Base-by-base conservation (phyloP, 2,888 invertebrate species). In the Acrobasis repandana region DNA sequence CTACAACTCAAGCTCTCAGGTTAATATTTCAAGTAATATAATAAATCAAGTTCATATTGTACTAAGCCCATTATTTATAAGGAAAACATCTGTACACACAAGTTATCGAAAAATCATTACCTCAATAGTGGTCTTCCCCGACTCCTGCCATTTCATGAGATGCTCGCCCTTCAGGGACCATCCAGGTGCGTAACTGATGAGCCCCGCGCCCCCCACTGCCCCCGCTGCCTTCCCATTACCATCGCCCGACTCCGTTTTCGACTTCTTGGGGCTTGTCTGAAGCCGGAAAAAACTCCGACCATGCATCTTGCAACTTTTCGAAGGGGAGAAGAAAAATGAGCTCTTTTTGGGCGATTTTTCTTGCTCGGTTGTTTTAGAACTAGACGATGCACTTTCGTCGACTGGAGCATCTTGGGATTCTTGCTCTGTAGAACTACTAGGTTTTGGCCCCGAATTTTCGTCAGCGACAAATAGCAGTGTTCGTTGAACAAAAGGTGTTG, bases 81-180 rank as follows among this genome's bases (percentile, higher is more conserved):
- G 15, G 54, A 46, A n/a, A n/a, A n/a, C n/a, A n/a, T n/a, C 14
- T 11, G 10, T 11, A 38, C 11, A 43, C 34, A 16, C 10, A 56
- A 11, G 15, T 56, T 56, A 16, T 43, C 1, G 15, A 52, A 9
- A 56, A 49, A 58, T 58, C 50, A 60, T 80, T 74, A 94, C 94
- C 93, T 94, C 93, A 69, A 93, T 89, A 36, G 93, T 94, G 16
- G 93, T 93, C 77, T 93, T 93, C 56, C 94, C 93, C 20, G 93
- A 93, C 66, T 90, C 93, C 73, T 94, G 93, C 94, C 94, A 94
- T 84, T 93, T 94, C 86, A 93, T 93, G 63, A 93, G 93, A 74
- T 94, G 93, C 74, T 94, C 93, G 46, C 93, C 93, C 74, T 93
- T 94, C 68, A 94, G 84, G 60, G 93, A 93, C 94, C 94, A 94